Conservation (phyloP, 92 coral and sea anemone genomes). For the Metridium senile region DNA sequence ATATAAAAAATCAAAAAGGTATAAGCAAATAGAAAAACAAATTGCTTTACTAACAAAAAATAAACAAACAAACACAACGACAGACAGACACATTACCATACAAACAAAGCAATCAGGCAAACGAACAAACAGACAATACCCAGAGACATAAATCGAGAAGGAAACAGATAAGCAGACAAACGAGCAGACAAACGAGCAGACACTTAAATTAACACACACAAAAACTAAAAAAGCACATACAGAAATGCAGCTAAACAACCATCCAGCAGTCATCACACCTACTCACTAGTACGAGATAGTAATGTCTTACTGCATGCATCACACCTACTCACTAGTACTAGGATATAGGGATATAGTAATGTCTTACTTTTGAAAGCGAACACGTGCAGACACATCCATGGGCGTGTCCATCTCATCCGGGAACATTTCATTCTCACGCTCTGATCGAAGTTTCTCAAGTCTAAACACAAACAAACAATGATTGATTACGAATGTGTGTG, state of each 20-base stretch:
- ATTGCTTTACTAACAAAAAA: background rate
- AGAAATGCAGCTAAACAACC: background rate
- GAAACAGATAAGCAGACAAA: background rate
- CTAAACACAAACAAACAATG: constrained; percentile 35
- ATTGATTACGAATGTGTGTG: too few relatives aligned
- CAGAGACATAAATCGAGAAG: background rate
- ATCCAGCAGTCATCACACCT: too few relatives aligned
- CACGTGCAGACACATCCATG: constrained; percentile 79
- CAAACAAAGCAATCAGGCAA: background rate
- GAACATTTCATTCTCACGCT: constrained; percentile 94
- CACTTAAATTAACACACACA: background rate
- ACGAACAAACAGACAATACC: background rate
- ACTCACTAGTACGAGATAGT: background rate
- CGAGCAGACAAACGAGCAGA: background rate
- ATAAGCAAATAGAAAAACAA: background rate
- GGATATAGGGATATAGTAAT: too few relatives aligned
- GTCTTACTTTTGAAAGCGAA: constrained; percentile 90
- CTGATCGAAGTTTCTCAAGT: constrained; percentile 91
- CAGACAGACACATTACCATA: background rate
- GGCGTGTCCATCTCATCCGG: constrained; percentile 99
- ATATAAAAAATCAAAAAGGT: background rate
- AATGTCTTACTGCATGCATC: constrained; percentile 57
- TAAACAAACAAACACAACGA: background rate
- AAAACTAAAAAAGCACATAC: background rate
- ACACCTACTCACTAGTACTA: background rate